Evolutionary conservation across 2,888 invertebrate genomes (phyloP).

Genomic region (Smittia sp.): DNA sequence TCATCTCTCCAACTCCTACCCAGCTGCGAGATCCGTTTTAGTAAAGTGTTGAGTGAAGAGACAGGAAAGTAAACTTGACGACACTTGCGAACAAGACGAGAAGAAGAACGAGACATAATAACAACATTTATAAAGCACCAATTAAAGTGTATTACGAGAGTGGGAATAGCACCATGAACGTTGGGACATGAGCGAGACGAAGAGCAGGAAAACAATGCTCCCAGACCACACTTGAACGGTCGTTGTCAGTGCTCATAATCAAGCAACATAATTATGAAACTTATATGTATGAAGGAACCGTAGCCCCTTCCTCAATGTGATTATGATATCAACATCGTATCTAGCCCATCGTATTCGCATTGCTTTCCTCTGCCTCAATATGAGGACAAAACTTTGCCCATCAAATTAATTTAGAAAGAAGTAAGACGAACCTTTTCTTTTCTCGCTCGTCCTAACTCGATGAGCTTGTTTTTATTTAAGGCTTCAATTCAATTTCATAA

Average conservation of each 20-base stretch:
- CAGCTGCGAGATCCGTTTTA: too few species aligned
- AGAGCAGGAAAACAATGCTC: neutral
- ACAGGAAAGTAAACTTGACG: neutral
- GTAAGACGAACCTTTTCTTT: neutral
- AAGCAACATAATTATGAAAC: constrained; percentile 36
- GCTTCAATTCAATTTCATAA: constrained; percentile 10
- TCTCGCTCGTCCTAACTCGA: neutral
- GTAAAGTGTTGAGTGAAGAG: too few species aligned
- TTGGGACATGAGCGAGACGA: neutral
- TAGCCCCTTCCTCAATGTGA: neutral
- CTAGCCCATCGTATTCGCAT: neutral
- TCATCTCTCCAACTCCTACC: neutral
- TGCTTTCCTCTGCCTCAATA: neutral
- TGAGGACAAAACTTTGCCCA: neutral
- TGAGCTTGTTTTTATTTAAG: constrained; percentile 17
- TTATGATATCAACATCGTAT: constrained; percentile 3
- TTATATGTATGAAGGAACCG: neutral
- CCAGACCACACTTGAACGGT: constrained; percentile 1
- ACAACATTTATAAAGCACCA: constrained; percentile 28
- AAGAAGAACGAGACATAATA: neutral
- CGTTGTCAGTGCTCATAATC: neutral
- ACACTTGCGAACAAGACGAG: neutral
- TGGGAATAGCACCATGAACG: neutral
- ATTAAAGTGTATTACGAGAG: constrained; percentile 33
- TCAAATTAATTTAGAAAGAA: neutral